Conservation (phyloP, 2,888 invertebrate genomes). For the Amiota minor region DNA sequence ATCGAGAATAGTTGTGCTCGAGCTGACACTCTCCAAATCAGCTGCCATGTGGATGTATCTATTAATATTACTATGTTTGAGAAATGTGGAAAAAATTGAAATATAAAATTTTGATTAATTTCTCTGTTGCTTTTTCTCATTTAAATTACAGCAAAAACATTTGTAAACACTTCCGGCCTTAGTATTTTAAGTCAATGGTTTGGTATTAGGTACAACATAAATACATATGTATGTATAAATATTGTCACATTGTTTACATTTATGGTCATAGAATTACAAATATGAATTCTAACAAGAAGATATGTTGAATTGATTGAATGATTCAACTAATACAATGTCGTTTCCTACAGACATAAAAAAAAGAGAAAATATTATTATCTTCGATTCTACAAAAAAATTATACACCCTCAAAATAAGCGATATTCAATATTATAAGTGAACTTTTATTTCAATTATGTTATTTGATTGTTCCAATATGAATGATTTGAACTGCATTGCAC, state of each 20-base stretch:
- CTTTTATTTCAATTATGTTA: too few species aligned
- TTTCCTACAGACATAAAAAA: constrained; percentile 37
- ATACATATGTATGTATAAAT: neutral
- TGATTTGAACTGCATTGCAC: too few species aligned
- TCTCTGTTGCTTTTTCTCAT: neutral
- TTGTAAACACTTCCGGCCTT: neutral
- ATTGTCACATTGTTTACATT: constrained; percentile 27
- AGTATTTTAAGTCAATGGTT: neutral
- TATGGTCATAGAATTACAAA: constrained; percentile 25
- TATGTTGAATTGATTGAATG: constrained; percentile 57
- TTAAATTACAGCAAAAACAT: neutral
- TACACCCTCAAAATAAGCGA: too few species aligned
- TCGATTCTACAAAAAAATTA: too few species aligned
- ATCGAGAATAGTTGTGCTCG: too few species aligned
- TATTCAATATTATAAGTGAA: too few species aligned
- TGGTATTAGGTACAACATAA: neutral
- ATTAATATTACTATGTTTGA: neutral
- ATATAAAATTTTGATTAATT: neutral
- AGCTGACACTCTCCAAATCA: too few species aligned
- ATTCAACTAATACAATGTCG: constrained; percentile 54
- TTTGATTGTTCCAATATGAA: too few species aligned
- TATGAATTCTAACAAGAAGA: neutral
- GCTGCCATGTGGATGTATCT: too few species aligned
- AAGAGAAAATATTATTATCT: neutral
- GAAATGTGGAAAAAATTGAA: neutral